Evolutionary conservation across 2,113 vertebrate genomes (phyloP), one percentile per base, ranked within the genome.

Genomic region (Gobio gobio): DNA sequence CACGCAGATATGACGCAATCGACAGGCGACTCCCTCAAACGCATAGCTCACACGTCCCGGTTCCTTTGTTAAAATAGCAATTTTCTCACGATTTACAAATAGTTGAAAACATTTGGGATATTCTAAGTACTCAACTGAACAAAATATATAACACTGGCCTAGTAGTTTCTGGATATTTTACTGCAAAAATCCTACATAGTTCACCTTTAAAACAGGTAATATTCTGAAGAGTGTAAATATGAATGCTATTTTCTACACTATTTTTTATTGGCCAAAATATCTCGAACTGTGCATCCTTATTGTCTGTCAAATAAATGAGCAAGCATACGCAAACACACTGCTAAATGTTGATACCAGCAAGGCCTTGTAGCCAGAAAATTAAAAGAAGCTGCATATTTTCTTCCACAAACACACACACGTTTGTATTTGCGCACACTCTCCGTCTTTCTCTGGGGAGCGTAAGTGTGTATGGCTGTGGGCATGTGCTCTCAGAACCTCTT

Each of bases 391-490:
- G 59, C 26, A 29, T 66, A 66, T 64, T 49, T 66, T 81, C 4
- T 22, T 66, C 36, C 40, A n/a, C 54, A 78, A 5, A 72, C 40
- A 72, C 68, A 78, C 56, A 40, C 76, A 45, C 77, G 26, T 14
- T 16, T 63, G 36, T 40, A 4, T 70, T 70, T 40, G 10, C 78
- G 4, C 45, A 5, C 74, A 26, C 29, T 40, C 75, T 49, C 43
- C 13, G 0, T 66, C 83, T 54, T 78, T 81, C 78, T 81, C 78
- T 33, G 43, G 61, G 78, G 61, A 49, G 45, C 26, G 1, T 63
- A n/a, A 59, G 70, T 81, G 78, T 81, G 26, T 81, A 33, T 49
- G 8, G 78, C 78, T 68, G 18, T 66, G 43, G 78, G 78, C 78
- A 49, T 80, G 40, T 68, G 78, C 24, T 80, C 77, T 78, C 59